A percentile compares a stretch with the other conserved stretches of the same genome.
Conservation (phyloP, 2,888 invertebrate species). For the Pedicia rivosa region DNA sequence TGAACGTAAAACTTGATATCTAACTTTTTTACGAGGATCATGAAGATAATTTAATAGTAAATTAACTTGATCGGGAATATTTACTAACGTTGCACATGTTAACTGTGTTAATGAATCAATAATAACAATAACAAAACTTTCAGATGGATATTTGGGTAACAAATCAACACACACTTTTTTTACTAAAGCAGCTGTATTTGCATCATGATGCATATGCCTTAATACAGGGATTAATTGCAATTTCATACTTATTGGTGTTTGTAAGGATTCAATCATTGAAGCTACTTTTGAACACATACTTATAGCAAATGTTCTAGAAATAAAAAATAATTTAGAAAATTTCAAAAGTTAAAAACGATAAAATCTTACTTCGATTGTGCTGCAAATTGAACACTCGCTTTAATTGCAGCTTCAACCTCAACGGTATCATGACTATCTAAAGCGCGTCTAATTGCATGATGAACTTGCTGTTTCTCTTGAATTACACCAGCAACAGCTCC, state of each 20-base stretch:
- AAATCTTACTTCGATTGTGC: conserved; percentile 74
- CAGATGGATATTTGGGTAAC: conserved; percentile 60
- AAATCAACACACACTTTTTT: conserved; percentile 56
- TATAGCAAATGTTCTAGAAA: conserved; percentile 74
- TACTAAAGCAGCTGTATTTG: conserved; percentile 45
- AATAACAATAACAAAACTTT: conserved; percentile 65
- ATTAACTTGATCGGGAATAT: conserved; percentile 73
- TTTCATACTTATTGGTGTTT: conserved; percentile 84
- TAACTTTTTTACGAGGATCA: conserved; percentile 54
- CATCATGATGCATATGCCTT: conserved; percentile 83
- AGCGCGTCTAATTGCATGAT: conserved; percentile 82
- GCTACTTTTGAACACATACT: conserved; percentile 92
- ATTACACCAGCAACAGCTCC: conserved; percentile 89
- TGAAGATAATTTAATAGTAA: conserved; percentile 50
- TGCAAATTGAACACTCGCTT: conserved; percentile 88
- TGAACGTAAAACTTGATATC: conserved; percentile 47
- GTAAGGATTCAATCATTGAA: conserved; percentile 86
- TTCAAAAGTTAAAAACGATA: not conserved
- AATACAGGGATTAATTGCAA: conserved; percentile 79
- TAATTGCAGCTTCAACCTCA: conserved; percentile 92
- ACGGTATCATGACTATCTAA: conserved; percentile 90
- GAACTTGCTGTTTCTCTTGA: conserved; percentile 85
- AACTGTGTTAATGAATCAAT: conserved; percentile 76
- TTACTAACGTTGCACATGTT: conserved; percentile 74
- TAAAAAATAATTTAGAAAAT: conserved; percentile 7